These are phyloP conservation scores for Microctenopoma stevenorrisi DNA, from an alignment of 2,797 vertebrate genomes.

Conservation along the genomic window DNA sequence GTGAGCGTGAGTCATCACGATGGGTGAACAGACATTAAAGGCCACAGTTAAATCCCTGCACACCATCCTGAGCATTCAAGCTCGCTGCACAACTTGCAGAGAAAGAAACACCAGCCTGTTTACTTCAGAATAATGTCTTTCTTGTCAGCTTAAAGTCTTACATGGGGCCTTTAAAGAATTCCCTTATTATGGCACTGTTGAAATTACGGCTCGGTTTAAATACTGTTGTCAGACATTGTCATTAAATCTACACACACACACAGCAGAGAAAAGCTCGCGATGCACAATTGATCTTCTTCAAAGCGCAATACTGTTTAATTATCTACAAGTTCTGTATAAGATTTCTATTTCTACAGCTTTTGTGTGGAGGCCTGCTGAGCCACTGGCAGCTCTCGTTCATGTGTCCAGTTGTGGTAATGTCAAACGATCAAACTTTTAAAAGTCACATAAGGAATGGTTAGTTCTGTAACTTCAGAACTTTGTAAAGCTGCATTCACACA, in stretches of 20 bases:
- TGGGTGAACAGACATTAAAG: conserved; percentile 48
- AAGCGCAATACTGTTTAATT: not conserved
- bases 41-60: conserved; percentile 53
- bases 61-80: conserved; percentile 35
- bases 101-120: conserved; percentile 1
- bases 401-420: conserved; percentile 10
- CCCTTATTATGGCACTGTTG: conserved; percentile 5
- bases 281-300: not conserved
- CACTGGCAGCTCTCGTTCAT: not conserved
- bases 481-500: not conserved
- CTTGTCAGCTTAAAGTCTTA: conserved; percentile 11
- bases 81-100: conserved; percentile 25
- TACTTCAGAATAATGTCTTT: conserved; percentile 7
- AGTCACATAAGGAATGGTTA: not conserved
- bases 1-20: conserved; percentile 64
- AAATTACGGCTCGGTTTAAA: not conserved
- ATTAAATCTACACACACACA: conserved; percentile 3
- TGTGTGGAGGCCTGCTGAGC: not conserved
- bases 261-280: not conserved
- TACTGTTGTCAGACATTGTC: not conserved
- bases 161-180: no score
- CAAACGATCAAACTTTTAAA: not conserved
- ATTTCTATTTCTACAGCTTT: not conserved
- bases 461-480: not conserved
- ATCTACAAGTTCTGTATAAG: not conserved